Base-by-base conservation (phyloP, 2,797 vertebrate species). In the Pangasius macronema region DNA sequence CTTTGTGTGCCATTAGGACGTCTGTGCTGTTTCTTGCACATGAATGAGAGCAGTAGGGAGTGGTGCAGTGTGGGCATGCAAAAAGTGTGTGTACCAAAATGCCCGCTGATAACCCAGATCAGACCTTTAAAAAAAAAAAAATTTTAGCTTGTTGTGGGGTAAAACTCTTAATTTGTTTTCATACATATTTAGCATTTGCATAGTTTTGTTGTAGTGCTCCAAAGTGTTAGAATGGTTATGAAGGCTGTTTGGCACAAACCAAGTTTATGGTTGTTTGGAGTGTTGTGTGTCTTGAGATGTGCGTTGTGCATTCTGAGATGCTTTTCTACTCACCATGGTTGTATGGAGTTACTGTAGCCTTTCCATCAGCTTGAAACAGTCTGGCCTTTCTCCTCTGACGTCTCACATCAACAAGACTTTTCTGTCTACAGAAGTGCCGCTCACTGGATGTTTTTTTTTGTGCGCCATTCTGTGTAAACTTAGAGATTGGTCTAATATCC, bases 31-130 rank as follows among this genome's bases (percentile, higher is more conserved):
- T 85, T 57, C 36, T 68, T 57, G 49, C 79, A 67, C 70, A 85
- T 85, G 67, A 82, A 81, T 81, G 87, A 55, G n/a, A 82, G 33
- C 18, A 30, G 51, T 49, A 75, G 36, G 79, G 68, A 73, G 77
- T 88, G 77, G 87, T 88, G 49, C 70, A 27, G 33, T 49, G 77
- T 27, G 82, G 73, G 53, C 1, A 5, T 59, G 77, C 61, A 16
- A 36, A 49, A 33, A 20, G 51, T 53, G 42, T 49, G 42, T 53
- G 46, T 51, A 70, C 9, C 16, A 75, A 16, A 75, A 65, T 53
- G 30, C 5, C 27, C 57, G 24, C 42, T 65, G 57, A 59, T 63
- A 51, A 53, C 14, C 42, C 51, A 65, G 57, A 7, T 10, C 16
- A 33, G 22, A 57, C 24, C 63, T 72, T 73, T 39, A 16, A 4